These are phyloP conservation scores for Oceanodroma tethys DNA, from an alignment of 2,113 vertebrate species.

Conservation along the genomic window DNA sequence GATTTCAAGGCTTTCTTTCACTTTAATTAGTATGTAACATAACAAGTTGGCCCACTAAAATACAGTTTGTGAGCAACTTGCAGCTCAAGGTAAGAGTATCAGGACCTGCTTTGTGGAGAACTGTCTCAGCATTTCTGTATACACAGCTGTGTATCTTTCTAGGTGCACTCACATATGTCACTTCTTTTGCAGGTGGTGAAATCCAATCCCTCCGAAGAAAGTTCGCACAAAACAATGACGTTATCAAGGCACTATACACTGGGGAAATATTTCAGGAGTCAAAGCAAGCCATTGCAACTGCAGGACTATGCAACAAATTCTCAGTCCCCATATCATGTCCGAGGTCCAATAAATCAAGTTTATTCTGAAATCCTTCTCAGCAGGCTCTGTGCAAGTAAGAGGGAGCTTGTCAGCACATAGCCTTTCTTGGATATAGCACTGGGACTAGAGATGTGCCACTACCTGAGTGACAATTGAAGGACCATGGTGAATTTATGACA, in stretches of 20 bases:
- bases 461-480: neutral
- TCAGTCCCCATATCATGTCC: slow-evolving; percentile 84
- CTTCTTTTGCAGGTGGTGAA: slow-evolving; percentile 85
- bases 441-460: neutral
- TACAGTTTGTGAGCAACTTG: neutral
- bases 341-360: slow-evolving; percentile 89
- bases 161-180: slow-evolving; percentile 20
- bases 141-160: neutral
- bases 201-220: slow-evolving; percentile 67
- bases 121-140: neutral
- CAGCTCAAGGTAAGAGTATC: neutral
- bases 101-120: neutral
- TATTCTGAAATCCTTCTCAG: slow-evolving; percentile 95
- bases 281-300: slow-evolving; percentile 40
- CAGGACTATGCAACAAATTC: slow-evolving; percentile 58
- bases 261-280: slow-evolving; percentile 66
- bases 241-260: slow-evolving; percentile 62
- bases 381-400: slow-evolving; percentile 80
- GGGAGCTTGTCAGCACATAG: slow-evolving; percentile 16
- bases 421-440: neutral
- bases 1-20: neutral
- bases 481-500: neutral
- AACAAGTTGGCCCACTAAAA: neutral
- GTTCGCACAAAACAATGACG: slow-evolving; percentile 69
- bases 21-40: neutral